These are phyloP conservation scores for Coregonus ussuriensis DNA, from an alignment of 2,797 vertebrate species.

Conservation along the genomic window DNA sequence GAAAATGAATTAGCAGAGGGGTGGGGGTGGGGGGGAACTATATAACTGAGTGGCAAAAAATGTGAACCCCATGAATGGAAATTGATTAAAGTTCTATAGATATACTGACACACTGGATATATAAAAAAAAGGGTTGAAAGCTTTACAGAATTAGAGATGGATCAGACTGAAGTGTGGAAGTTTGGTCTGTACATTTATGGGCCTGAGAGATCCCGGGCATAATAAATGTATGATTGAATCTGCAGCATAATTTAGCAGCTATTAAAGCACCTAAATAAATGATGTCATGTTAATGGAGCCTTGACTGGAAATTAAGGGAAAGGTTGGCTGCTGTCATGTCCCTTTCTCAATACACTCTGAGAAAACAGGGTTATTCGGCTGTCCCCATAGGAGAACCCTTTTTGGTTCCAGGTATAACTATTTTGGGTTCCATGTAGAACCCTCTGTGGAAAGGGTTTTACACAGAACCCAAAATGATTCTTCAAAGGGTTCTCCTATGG, in stretches of 20 bases:
- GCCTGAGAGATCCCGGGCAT: conserved; percentile 32
- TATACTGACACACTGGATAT: conserved; percentile 36
- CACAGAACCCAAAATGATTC: too few relatives aligned
- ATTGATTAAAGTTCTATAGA: conserved; percentile 50
- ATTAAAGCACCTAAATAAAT: conserved; percentile 64
- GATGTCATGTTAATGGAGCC: conserved; percentile 39
- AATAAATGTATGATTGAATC: conserved; percentile 58
- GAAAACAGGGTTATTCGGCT: too few relatives aligned
- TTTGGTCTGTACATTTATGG: conserved; percentile 44
- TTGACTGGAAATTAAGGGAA: conserved; percentile 52
- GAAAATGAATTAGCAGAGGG: conserved; percentile 12
- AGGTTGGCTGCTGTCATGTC: conserved; percentile 14
- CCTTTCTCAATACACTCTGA: background rate
- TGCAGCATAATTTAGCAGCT: conserved; percentile 53
- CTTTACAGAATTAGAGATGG: conserved; percentile 46
- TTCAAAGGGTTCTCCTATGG: too few relatives aligned
- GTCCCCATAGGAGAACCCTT: too few relatives aligned
- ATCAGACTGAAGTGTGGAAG: conserved; percentile 42
- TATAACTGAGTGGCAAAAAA: conserved; percentile 20
- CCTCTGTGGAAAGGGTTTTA: too few relatives aligned
- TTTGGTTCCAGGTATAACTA: too few relatives aligned
- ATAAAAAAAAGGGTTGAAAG: conserved; percentile 44
- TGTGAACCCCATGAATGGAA: conserved; percentile 39
- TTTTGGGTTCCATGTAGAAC: too few relatives aligned
- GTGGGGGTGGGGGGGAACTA: conserved; percentile 21